Conservation (phyloP, 2,888 invertebrate species). For the Anthoptus insignis region DNA sequence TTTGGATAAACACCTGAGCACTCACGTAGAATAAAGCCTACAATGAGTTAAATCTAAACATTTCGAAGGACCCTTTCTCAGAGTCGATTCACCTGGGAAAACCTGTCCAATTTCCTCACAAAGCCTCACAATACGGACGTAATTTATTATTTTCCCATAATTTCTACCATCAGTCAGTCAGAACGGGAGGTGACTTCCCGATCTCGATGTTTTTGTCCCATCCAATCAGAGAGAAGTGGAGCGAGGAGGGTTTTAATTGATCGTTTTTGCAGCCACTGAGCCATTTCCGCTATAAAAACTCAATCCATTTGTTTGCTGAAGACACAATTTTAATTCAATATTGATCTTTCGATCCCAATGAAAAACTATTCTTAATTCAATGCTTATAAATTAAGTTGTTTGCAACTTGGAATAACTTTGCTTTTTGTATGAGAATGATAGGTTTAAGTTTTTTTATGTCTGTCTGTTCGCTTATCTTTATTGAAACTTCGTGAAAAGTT, state of each 20-base stretch:
- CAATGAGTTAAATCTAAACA: too few species aligned
- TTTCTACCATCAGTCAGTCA: constrained; percentile 61
- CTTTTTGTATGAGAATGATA: not conserved
- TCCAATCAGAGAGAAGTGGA: constrained; percentile 75
- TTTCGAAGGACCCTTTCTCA: not conserved
- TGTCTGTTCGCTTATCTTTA: not conserved
- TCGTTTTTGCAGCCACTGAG: constrained; percentile 57
- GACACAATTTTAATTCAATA: constrained; percentile 18
- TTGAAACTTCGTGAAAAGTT: too few species aligned
- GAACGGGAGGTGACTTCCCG: constrained; percentile 68
- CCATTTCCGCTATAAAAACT: constrained; percentile 61
- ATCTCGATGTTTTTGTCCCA: constrained; percentile 61
- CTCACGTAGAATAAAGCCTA: too few species aligned
- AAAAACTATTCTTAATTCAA: constrained; percentile 2
- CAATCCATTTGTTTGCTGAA: constrained; percentile 24
- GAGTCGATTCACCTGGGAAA: not conserved
- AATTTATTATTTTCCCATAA: constrained; percentile 53
- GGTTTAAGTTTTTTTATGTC: not conserved
- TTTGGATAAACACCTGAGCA: too few species aligned
- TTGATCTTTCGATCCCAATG: constrained; percentile 3
- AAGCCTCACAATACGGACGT: constrained; percentile 1
- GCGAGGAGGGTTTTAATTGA: constrained; percentile 69
- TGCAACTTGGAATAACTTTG: not conserved
- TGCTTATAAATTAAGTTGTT: not conserved
- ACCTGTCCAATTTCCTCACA: not conserved